These are phyloP conservation scores for Pelecanus crispus DNA, from an alignment of 2,113 vertebrate genomes.

Conservation along the genomic window DNA sequence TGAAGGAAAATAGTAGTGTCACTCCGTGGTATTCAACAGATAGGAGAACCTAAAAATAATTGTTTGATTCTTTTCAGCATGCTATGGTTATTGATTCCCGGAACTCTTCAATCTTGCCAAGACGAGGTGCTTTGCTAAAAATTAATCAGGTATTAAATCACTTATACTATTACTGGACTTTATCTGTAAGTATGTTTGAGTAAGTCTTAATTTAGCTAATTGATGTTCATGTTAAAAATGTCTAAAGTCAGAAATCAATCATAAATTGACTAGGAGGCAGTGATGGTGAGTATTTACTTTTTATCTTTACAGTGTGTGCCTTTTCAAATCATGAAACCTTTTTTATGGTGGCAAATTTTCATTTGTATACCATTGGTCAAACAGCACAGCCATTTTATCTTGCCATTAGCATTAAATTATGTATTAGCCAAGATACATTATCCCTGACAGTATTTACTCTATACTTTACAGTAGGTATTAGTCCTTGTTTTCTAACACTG, in stretches of 20 bases:
- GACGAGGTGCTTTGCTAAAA: conserved; percentile 86
- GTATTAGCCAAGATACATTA: not conserved
- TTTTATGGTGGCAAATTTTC: not conserved
- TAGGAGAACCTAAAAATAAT: not conserved
- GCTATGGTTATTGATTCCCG: conserved; percentile 89
- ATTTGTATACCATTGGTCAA: not conserved
- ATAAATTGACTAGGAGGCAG: not conserved
- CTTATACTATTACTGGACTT: fast-evolving
- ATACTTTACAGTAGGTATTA: not conserved
- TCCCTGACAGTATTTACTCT: not conserved
- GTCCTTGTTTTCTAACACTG: not conserved
- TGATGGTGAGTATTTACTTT: not conserved
- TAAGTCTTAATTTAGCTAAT: not conserved
- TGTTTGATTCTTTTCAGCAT: conserved; percentile 73
- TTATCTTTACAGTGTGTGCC: not conserved
- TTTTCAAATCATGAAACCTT: not conserved
- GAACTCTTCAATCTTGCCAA: conserved; percentile 90
- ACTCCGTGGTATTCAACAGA: not conserved
- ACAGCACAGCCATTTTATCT: not conserved
- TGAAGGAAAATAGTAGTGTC: not conserved
- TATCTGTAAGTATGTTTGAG: not conserved
- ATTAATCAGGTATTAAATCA: conserved; percentile 82
- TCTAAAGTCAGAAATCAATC: not conserved
- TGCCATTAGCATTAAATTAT: not conserved
- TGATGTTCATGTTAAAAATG: not conserved